Evolutionary conservation across 2,113 vertebrate genomes (phyloP).

Genomic region (Sardina pilchardus): DNA sequence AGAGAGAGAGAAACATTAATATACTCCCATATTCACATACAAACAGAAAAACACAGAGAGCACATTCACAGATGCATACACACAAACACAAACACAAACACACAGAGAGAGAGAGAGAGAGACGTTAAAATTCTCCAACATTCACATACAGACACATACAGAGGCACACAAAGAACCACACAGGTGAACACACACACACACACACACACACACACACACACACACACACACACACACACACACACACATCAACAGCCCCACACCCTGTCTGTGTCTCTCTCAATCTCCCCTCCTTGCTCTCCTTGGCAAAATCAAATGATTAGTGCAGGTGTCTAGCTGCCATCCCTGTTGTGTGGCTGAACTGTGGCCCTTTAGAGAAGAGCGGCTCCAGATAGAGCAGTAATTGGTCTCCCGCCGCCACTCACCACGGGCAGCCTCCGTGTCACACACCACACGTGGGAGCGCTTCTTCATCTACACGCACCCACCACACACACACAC

Average conservation of each 20-base stretch:
- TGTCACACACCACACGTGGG: background rate
- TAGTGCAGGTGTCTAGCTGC: constrained; percentile 31
- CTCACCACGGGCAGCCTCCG: background rate
- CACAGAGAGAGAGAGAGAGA: too few species aligned
- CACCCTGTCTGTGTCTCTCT: background rate
- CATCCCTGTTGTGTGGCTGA: constrained; percentile 2
- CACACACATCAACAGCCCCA: background rate
- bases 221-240: constrained; percentile 19
- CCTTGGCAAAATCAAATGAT: constrained; percentile 40
- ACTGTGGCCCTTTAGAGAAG: background rate
- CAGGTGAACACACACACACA: background rate
- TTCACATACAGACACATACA: background rate
- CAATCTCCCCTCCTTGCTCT: constrained; percentile 26
- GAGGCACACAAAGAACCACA: constrained; percentile 12
- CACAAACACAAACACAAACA: background rate
- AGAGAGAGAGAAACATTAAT: background rate
- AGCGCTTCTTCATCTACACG: background rate
- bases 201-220: background rate
- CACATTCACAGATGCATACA: background rate
- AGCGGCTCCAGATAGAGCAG: constrained; percentile 25
- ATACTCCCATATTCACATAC: background rate
- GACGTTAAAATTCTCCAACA: constrained; percentile 1
- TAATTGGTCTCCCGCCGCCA: constrained; percentile 35
- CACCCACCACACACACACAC: background rate
- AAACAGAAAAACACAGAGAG: background rate